Evolutionary conservation across 2,888 invertebrate species (phyloP).

Genomic region (Scaptomyza tumidula): DNA sequence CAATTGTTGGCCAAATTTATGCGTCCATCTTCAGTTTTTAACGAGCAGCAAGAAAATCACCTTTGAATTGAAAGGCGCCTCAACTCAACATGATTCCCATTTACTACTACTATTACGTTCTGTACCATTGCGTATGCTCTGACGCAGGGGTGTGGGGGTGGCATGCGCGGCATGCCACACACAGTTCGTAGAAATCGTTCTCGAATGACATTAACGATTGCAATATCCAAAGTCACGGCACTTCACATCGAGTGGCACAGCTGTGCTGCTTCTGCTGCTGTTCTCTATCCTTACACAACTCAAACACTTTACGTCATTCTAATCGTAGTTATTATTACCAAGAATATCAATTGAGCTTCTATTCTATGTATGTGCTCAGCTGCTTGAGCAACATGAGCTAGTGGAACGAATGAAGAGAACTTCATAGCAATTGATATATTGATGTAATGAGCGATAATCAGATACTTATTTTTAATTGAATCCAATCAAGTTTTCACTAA

Average conservation of each 20-base stretch:
- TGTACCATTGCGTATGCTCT: neutral
- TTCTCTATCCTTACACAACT: no score
- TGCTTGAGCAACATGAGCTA: no score
- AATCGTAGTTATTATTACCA: no score
- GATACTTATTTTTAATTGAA: no score
- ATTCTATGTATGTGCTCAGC: no score
- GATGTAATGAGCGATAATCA: no score
- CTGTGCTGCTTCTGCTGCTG: constrained; percentile 2
- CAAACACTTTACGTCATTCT: no score
- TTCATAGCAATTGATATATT: no score
- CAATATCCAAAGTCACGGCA: constrained; percentile 22
- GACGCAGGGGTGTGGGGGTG: no score
- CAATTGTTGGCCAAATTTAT: constrained; percentile 72
- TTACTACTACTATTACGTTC: neutral
- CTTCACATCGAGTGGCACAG: constrained; percentile 32
- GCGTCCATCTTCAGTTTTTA: constrained; percentile 74
- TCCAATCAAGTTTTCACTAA: no score
- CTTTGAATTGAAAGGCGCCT: constrained; percentile 40
- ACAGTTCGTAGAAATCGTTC: constrained; percentile 22
- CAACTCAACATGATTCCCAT: constrained; percentile 29
- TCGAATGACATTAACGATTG: constrained; percentile 18
- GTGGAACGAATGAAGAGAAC: no score
- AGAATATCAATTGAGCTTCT: no score
- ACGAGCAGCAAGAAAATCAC: constrained; percentile 61
- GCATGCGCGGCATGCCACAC: neutral